Evolutionary conservation across 1,140 invertebrate species (phyloP), one percentile per base, ranked within the genome.

Genomic region (Drosophila chauvacae): DNA sequence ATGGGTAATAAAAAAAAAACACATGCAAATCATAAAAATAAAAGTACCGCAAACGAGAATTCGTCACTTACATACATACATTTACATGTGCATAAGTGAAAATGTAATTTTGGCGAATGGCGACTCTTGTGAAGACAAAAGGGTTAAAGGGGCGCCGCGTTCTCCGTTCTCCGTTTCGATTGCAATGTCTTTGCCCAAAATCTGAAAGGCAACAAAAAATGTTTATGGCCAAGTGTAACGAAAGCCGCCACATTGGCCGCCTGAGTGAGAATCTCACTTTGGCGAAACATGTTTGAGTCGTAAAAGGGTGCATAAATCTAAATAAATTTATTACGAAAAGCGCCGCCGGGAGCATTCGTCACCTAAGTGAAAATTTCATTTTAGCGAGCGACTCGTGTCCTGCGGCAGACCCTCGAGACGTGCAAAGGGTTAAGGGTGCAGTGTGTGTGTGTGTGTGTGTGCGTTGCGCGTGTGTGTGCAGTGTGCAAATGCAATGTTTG

Each of bases 401-500:
- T 57, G 35, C 35, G 55, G 55, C 55, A 57, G 55, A 57, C 55
- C 33, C 55, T 57, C 35, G 55, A 57, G 55, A 57, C 55, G 55
- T 42, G 35, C 53, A 56, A 65, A 65, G 62, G 62, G 62, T 65
- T 65, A 65, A 65, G 62, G 62, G 56, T 10, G 14, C 20, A 23
- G 2, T 30, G 30, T 30, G 30, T 30, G 30, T 30, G 28, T 7
- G 26, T 6, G 44, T 10, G 14, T 26, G 28, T 7, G 41, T 13
- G 11, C 16, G 28, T 23, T 23, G 18, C 11, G 20, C 14, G 30
- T 30, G 30, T 30, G 48, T 51, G 50, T 51, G 42, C 44, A 41
- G 35, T 63, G 28, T 66, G 62, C 66, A 70, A 44, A 44, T 70
- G 66, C 66, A 70, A 44, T 70, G 66, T 56, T 68, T 39, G 66